Evolutionary conservation across 2,113 vertebrate species (phyloP).

Genomic region (Morone chrysops): DNA sequence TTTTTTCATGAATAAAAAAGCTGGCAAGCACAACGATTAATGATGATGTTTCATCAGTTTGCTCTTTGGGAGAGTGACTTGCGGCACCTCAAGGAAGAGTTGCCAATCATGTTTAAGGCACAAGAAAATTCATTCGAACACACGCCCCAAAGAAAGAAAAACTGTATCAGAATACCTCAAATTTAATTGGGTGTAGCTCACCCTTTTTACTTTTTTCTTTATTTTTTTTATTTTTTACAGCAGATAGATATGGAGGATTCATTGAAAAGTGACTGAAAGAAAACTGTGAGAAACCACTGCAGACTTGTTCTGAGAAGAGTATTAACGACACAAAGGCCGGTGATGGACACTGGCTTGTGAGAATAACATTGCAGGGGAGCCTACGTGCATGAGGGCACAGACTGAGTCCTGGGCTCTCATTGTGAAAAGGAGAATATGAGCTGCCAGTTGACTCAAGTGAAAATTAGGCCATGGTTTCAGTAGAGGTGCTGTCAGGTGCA

Average conservation of each 20-base stretch:
- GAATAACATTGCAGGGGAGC: slow-evolving; percentile 52
- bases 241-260: not conserved
- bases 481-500: slow-evolving; percentile 1
- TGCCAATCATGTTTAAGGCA: not conserved
- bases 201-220: not conserved
- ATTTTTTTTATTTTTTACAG: not conserved
- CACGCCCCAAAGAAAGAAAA: not conserved
- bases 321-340: slow-evolving; percentile 65
- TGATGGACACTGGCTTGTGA: slow-evolving; percentile 60
- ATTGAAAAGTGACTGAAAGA: not conserved
- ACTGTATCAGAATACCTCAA: not conserved
- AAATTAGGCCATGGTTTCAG: slow-evolving; percentile 25
- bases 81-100: not conserved
- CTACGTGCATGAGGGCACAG: slow-evolving; percentile 75
- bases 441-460: slow-evolving; percentile 49
- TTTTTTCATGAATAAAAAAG: too few relatives aligned
- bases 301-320: slow-evolving; percentile 33
- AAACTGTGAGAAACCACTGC: slow-evolving; percentile 3
- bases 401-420: slow-evolving; percentile 35
- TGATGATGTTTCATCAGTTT: not conserved
- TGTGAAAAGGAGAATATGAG: slow-evolving; percentile 60
- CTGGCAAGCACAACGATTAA: not conserved
- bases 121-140: not conserved
- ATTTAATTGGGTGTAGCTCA: not conserved
- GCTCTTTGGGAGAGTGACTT: not conserved